Evolutionary conservation across 2,888 invertebrate species (phyloP), one percentile per base, ranked within the genome.

Genomic region (Pristionchus arcanus): DNA sequence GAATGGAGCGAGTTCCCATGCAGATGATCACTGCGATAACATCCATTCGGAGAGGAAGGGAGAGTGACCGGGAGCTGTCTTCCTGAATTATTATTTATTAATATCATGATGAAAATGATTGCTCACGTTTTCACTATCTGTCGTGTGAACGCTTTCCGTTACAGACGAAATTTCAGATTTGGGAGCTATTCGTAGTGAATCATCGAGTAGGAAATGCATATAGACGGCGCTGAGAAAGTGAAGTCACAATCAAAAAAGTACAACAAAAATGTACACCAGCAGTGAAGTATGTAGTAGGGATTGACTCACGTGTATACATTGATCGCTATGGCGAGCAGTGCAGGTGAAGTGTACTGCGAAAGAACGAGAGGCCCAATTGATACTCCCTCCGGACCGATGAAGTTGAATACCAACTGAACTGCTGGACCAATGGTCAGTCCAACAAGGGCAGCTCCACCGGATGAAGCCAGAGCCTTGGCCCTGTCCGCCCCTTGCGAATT

Each of bases 21-120:
- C 92, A 91, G 37, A 93, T 90, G 25, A 91, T 85, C 19, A 93
- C 91, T n/a, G 93, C 93, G 49, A 93, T n/a, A 15, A 93, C 84
- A 81, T 92, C 91, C 55, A 90, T 84, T 86, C 92, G 91, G 37
- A 91, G 63, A 19, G 53, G 34, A 21, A 59, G 5, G 19, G 42
- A 49, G 5, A 66, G 63, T 13, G n/a, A 15, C 19, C 31, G 84
- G 21, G 59, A 19, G 31, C 49, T 25, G 28, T 87, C 42, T 21
- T 63, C 86, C 86, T 87, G 68, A n/a, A 84, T 15, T 11, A 19
- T 15, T 34, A 31, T 13, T 55, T 15, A 7, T 19, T 55, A 21
- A 4, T 4, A 5, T 42, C 9, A 42, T 42, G 3, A 42, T 42
- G 42, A 42, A 9, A 5, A 42, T 42, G 5, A 42, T 9, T 5